A percentile compares a stretch with the other conserved stretches of the same genome.
Conservation (phyloP, 2,113 vertebrate species). For the Progne subis region DNA sequence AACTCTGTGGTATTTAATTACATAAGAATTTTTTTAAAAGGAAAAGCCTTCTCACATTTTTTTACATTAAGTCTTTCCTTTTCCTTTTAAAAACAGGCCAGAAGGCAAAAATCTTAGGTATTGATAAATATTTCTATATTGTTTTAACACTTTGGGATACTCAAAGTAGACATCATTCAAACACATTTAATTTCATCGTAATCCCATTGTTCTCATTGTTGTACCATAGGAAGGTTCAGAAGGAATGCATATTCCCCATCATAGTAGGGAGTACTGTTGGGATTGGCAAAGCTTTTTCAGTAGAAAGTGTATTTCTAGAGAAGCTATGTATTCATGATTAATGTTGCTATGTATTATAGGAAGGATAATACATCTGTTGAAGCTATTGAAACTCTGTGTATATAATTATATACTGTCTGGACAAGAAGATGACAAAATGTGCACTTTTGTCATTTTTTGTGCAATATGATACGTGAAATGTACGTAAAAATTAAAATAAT, state of each 20-base stretch:
- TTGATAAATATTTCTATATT: neutral
- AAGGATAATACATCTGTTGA: neutral
- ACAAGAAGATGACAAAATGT: neutral
- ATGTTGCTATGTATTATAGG: neutral
- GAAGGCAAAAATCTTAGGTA: neutral
- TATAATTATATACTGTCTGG: neutral
- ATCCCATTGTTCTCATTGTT: neutral
- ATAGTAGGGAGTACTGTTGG: neutral
- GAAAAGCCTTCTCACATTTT: neutral
- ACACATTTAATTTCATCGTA: neutral
- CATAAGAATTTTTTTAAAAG: neutral
- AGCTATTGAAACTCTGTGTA: neutral
- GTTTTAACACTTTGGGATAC: neutral
- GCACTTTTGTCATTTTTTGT: neutral
- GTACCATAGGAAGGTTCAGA: neutral
- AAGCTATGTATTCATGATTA: neutral
- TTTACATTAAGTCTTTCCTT: neutral
- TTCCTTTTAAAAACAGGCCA: neutral
- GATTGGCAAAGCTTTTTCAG: neutral
- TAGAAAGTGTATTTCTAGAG: neutral
- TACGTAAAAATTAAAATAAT: neutral
- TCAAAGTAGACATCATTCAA: neutral
- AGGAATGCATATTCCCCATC: neutral
- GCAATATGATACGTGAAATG: neutral
- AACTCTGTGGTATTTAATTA: neutral